These are phyloP conservation scores for Cephalotes varians DNA, from an alignment of 2,888 invertebrate genomes.

Conservation along the genomic window DNA sequence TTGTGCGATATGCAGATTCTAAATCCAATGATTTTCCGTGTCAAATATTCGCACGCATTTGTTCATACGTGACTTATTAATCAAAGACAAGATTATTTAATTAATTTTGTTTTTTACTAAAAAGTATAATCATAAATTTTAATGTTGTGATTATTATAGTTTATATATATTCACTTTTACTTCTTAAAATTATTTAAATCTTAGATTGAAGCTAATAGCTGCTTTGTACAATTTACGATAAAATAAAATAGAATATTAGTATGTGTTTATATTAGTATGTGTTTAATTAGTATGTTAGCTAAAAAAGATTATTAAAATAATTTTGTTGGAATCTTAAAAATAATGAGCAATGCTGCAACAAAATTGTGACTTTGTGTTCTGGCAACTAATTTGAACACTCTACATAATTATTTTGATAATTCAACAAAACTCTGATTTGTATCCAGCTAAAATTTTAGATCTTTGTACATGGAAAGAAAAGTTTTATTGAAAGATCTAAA, in stretches of 20 bases:
- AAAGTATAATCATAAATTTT: not conserved
- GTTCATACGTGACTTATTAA: not conserved
- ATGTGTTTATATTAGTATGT: not conserved
- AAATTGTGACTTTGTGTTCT: too few species aligned
- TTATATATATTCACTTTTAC: not conserved
- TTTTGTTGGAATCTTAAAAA: too few species aligned
- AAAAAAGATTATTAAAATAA: too few species aligned
- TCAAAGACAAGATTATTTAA: not conserved
- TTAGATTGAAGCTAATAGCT: not conserved
- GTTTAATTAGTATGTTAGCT: not conserved
- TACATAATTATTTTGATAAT: too few species aligned
- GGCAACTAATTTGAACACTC: too few species aligned
- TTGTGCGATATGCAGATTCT: not conserved
- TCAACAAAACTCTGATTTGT: too few species aligned
- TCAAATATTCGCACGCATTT: not conserved
- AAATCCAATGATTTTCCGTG: not conserved
- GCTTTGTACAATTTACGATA: not conserved
- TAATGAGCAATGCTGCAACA: too few species aligned
- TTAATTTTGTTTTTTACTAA: not conserved
- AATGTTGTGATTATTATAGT: not conserved
- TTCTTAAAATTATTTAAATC: not conserved
- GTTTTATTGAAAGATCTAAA: too few species aligned
- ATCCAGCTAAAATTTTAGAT: too few species aligned
- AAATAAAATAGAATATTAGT: not conserved
- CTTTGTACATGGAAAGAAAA: too few species aligned